Evolutionary conservation across 2,888 invertebrate genomes (phyloP), one percentile per base, ranked within the genome.

Genomic region (Lamellibrachia satsuma): DNA sequence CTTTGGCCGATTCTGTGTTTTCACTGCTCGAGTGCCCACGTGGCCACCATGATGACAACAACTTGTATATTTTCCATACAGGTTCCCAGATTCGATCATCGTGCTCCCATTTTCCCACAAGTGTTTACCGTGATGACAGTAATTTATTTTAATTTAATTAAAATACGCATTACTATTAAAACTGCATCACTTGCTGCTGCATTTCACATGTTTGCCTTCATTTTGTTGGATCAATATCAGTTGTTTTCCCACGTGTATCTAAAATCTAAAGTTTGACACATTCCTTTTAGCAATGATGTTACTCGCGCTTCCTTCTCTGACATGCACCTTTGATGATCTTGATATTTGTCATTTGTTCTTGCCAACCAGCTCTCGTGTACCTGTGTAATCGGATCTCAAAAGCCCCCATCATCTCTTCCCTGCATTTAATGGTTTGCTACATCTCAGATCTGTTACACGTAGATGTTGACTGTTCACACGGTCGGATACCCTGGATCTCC

Each of bases 261-360:
- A 75, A 75, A 75, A 75, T 75, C 75, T 75, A 75, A 75, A 75
- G 75, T 75, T 75, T 75, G 75, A 75, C 75, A 75, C 75, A 75
- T 75, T 75, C 75, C 75, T 75, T 75, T 75, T 75, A 75, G 75
- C 75, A 75, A 75, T 75, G 75, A 75, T 75, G 75, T 75, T 75
- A 75, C n/a, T n/a, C 22, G 75, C 75, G n/a, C 75, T 75, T 75
- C n/a, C 75, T 75, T 75, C 75, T 75, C 75, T 22, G 22, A 75
- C 15, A n/a, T 22, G 22, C 75, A n/a, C 22, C 75, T 75, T 75
- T 75, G 75, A 75, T 75, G 15, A 75, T 75, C 75, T 11, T 22
- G 75, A 75, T 75, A 75, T 75, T 75, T 75, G 75, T 75, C 75
- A 75, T 22, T 75, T 75, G 75, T 75, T 75, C 75, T 75, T 22